Percentiles rank a stretch among this genome's conserved stretches.
phyloP scores from a whole-genome alignment of 2,888 invertebrate species.

The Diarsia mendica region DNA sequence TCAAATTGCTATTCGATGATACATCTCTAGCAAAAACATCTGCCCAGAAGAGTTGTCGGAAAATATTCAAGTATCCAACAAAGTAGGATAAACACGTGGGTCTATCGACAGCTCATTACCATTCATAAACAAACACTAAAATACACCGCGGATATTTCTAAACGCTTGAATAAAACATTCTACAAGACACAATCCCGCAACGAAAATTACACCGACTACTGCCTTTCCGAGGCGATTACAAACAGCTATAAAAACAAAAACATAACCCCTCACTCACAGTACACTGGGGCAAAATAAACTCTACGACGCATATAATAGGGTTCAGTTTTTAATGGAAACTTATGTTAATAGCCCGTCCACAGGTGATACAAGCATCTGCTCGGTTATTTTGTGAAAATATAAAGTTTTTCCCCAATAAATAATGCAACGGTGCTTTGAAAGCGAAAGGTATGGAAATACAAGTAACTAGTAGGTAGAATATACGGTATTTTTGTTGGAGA shows the following conservation, averaged over 20 bases:
- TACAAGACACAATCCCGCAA: slow-evolving; percentile 76
- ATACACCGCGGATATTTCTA: slow-evolving; percentile 72
- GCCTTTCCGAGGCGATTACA: slow-evolving; percentile 76
- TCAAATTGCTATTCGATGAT: slow-evolving; percentile 29
- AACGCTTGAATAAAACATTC: slow-evolving; percentile 82
- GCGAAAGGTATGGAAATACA: slow-evolving; percentile 74
- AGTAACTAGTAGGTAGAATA: slow-evolving; percentile 60
- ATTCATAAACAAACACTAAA: slow-evolving; percentile 77
- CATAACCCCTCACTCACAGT: slow-evolving; percentile 62
- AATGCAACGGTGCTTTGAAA: slow-evolving; percentile 81
- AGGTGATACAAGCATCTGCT: slow-evolving; percentile 85
- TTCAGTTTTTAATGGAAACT: slow-evolving; percentile 69
- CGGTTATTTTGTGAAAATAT: slow-evolving; percentile 86
- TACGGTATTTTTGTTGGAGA: slow-evolving; percentile 70
- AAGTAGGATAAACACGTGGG: slow-evolving; percentile 41
- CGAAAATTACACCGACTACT: slow-evolving; percentile 76
- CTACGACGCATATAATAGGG: slow-evolving; percentile 68
- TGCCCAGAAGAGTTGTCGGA: slow-evolving; percentile 23
- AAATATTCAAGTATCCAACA: slow-evolving; percentile 39
- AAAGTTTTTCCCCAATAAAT: slow-evolving; percentile 89
- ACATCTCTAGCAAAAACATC: slow-evolving; percentile 25
- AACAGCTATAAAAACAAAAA: slow-evolving; percentile 81
- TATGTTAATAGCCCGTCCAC: slow-evolving; percentile 79
- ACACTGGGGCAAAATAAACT: slow-evolving; percentile 63
- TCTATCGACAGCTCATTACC: slow-evolving; percentile 68